A percentile compares a stretch with the other conserved stretches of the same genome.
Conservation (phyloP, 2,113 vertebrate species). For the Trematomus loennbergii region DNA sequence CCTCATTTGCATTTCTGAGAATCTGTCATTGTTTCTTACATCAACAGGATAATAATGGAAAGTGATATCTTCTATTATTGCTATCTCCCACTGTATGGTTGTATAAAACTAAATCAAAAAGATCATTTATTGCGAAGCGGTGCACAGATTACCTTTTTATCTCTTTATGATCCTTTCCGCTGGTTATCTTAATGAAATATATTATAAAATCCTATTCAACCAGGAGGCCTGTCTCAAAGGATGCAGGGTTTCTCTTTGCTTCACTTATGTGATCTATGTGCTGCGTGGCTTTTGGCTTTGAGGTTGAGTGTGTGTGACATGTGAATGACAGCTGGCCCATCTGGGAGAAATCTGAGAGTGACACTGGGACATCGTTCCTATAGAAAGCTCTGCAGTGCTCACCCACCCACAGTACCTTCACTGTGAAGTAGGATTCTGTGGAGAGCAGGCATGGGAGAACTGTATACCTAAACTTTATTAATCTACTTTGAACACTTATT, state of each 20-base stretch:
- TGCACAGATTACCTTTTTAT: conserved; percentile 16
- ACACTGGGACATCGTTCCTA: conserved; percentile 16
- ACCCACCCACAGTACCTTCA: not conserved
- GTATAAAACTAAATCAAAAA: not conserved
- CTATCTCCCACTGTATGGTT: not conserved
- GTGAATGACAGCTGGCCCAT: conserved; percentile 52
- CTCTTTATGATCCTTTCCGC: conserved; percentile 19
- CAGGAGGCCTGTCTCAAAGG: conserved; percentile 3
- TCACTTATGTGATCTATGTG: not conserved
- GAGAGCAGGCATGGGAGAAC: not conserved
- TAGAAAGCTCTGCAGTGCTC: conserved; percentile 14
- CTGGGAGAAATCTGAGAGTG: conserved; percentile 19
- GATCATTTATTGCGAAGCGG: not conserved
- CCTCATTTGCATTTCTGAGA: not conserved
- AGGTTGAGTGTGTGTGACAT: conserved; percentile 41
- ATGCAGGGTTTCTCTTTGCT: conserved; percentile 10
- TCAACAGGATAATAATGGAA: not conserved
- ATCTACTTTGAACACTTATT: not conserved
- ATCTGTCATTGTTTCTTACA: not conserved
- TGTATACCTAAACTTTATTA: not conserved
- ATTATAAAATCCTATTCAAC: conserved; percentile 19
- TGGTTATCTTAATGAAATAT: not conserved
- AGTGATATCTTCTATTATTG: not conserved
- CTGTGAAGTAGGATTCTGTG: not conserved
- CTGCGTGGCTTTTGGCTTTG: conserved; percentile 34